A percentile compares a stretch with the other conserved stretches of the same genome.
These are phyloP conservation scores for Aleadryas rufinucha DNA, from an alignment of 2,113 vertebrate genomes.

Conservation along the genomic window DNA sequence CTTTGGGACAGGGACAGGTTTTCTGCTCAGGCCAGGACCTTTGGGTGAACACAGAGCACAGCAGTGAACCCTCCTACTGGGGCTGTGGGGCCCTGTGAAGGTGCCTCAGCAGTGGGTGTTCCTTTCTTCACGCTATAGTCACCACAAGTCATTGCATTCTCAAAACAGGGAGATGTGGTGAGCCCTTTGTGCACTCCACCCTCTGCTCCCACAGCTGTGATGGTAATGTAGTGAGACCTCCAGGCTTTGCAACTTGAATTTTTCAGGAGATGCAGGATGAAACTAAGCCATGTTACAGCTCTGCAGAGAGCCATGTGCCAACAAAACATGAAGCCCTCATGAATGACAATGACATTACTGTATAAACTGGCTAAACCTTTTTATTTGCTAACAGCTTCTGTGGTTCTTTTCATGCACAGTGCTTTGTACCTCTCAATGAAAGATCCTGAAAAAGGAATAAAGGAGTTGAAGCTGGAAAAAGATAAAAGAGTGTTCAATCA, in stretches of 20 bases:
- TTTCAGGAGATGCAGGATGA: background rate
- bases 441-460: constrained; percentile 86
- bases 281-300: background rate
- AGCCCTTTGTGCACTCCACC: background rate
- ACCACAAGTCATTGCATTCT: background rate
- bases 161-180: background rate
- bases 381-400: background rate
- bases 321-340: background rate
- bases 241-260: background rate
- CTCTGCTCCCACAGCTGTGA: background rate
- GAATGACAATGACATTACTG: background rate
- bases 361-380: background rate
- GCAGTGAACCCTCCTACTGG: background rate
- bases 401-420: constrained; percentile 66
- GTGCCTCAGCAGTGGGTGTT: background rate
- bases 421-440: constrained; percentile 87
- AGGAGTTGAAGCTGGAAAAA: constrained; percentile 89
- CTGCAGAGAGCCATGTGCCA: background rate
- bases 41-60: background rate
- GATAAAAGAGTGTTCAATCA: constrained; percentile 90
- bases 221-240: background rate
- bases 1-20: background rate
- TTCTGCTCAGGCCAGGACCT: background rate
- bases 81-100: background rate
- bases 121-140: background rate